Percentiles rank a stretch among this genome's conserved stretches.
phyloP scores from a whole-genome alignment of 1,140 invertebrate genomes.

The Limonius californicus region DNA sequence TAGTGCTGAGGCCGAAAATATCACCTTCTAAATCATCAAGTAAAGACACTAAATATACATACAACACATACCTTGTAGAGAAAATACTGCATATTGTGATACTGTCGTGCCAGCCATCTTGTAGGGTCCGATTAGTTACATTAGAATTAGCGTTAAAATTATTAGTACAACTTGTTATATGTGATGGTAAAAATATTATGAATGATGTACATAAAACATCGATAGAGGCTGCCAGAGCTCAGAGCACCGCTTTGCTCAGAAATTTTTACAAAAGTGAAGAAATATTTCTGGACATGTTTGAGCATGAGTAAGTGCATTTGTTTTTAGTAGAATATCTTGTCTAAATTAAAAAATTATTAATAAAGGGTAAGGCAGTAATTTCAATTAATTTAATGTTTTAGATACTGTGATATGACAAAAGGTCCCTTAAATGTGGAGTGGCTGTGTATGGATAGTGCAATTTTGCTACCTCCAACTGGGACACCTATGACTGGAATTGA shows the following conservation, averaged over 20 bases:
- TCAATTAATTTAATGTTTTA: slow-evolving; percentile 27
- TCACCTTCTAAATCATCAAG: slow-evolving; percentile 21
- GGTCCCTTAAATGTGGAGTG: slow-evolving; percentile 87
- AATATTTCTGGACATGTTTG: slow-evolving; percentile 98
- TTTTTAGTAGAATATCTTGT: too few species aligned
- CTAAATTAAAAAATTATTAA: neutral
- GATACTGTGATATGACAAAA: slow-evolving; percentile 83
- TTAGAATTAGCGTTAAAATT: slow-evolving; percentile 83
- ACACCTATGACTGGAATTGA: slow-evolving; percentile 95
- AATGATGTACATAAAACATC: slow-evolving; percentile 63
- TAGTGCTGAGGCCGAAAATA: slow-evolving; percentile 53
- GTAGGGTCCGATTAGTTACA: slow-evolving; percentile 86
- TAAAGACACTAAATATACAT: slow-evolving; percentile 52
- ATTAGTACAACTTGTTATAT: slow-evolving; percentile 55
- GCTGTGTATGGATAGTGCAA: slow-evolving; percentile 93
- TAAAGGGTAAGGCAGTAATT: too few species aligned
- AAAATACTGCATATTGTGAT: slow-evolving; percentile 75
- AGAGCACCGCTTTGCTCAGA: slow-evolving; percentile 79
- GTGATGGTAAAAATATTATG: slow-evolving; percentile 52
- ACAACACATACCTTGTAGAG: slow-evolving; percentile 74
- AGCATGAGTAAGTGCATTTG: slow-evolving; percentile 81
- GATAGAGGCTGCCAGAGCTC: slow-evolving; percentile 77
- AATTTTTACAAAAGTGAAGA: slow-evolving; percentile 98
- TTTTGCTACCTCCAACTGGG: slow-evolving; percentile 92
- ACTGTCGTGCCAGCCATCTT: slow-evolving; percentile 76